A percentile compares a stretch with the other conserved stretches of the same genome.
phyloP scores from a whole-genome alignment of 53 echinoderm and acorn worm genomes.

The Echinarachnius parma region DNA sequence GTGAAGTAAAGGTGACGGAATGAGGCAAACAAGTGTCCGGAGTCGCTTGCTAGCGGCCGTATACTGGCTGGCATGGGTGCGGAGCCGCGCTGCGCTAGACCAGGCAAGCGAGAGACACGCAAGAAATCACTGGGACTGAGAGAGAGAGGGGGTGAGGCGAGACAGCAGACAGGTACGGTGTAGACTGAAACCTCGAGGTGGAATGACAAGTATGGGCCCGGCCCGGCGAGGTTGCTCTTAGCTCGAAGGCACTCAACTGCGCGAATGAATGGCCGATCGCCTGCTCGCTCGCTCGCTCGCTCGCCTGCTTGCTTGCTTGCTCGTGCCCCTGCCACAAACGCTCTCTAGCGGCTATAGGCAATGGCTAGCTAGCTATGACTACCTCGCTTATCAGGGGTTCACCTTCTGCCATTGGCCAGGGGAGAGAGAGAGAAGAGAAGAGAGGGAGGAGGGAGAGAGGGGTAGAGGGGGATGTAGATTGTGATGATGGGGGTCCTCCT shows the following conservation, averaged over 20 bases:
- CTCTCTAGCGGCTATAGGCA: no score
- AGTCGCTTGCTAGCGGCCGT: no score
- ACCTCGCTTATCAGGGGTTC: slow-evolving; percentile 15
- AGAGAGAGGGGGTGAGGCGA: slow-evolving; percentile 3
- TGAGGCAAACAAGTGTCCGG: slow-evolving; percentile 4
- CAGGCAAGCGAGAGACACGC: no score
- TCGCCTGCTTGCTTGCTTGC: no score
- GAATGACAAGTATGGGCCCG: slow-evolving; percentile 5
- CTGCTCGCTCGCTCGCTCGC: no score
- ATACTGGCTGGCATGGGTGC: background rate
- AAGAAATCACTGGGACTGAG: no score
- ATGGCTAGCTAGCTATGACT: no score
- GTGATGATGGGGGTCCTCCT: slow-evolving; percentile 5
- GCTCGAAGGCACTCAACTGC: no score
- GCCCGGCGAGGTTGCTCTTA: background rate
- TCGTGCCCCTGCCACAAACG: no score
- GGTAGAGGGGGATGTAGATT: slow-evolving; percentile 11
- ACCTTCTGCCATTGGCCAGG: slow-evolving; percentile 41
- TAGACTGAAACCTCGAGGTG: slow-evolving; percentile 14
- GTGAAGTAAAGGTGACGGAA: no score
- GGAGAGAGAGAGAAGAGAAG: background rate
- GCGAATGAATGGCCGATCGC: no score
- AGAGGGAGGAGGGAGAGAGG: slow-evolving; percentile 4
- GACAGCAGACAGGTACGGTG: slow-evolving; percentile 21
- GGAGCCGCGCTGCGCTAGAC: no score